These are phyloP conservation scores for Gastrophysa polygoni DNA, from an alignment of 2,888 invertebrate species.

Conservation along the genomic window DNA sequence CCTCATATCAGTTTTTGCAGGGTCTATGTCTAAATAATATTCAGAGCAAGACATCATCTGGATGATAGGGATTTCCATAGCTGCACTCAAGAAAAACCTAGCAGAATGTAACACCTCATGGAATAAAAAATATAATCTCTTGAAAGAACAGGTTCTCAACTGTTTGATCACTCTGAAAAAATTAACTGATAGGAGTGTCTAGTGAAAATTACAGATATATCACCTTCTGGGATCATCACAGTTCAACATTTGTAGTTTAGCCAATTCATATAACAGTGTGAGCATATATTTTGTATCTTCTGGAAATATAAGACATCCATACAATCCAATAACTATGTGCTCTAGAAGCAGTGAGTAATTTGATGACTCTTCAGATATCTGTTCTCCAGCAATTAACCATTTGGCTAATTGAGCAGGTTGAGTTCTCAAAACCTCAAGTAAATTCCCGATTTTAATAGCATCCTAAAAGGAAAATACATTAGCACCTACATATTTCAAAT, in stretches of 20 bases:
- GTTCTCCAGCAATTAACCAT: conserved; percentile 72
- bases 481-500: not conserved
- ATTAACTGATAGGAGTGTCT: conserved; percentile 5
- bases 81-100: conserved; percentile 90
- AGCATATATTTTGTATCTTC: conserved; percentile 75
- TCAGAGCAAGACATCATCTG: conserved; percentile 89
- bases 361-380: conserved; percentile 54
- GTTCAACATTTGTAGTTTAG: conserved; percentile 72
- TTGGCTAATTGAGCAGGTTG: conserved; percentile 74
- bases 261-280: conserved; percentile 69
- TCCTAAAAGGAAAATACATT: conserved; percentile 51
- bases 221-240: conserved; percentile 71
- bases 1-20: conserved; percentile 80
- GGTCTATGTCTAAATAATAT: conserved; percentile 89
- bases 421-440: conserved; percentile 70
- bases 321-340: conserved; percentile 69
- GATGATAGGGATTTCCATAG: conserved; percentile 91
- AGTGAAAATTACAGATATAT: conserved; percentile 12
- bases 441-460: conserved; percentile 70
- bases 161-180: conserved; percentile 74
- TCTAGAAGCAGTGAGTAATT: conserved; percentile 58
- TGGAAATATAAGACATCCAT: conserved; percentile 75
- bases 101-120: conserved; percentile 90
- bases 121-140: conserved; percentile 83
- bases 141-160: conserved; percentile 81